Evolutionary conservation across 1,140 invertebrate species (phyloP), one percentile per base, ranked within the genome.

Genomic region (Drosophila saltans): DNA sequence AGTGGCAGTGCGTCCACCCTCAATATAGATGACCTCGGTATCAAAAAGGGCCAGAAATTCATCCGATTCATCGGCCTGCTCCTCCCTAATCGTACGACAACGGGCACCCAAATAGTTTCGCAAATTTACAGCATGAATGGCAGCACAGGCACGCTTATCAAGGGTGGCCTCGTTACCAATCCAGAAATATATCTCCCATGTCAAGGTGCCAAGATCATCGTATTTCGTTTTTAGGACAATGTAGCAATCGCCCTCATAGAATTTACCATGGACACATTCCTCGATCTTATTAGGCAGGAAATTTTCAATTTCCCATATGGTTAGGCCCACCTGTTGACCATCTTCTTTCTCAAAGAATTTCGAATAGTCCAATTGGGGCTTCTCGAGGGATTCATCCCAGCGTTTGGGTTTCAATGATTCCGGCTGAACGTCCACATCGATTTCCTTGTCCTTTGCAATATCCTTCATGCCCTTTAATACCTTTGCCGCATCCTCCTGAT

Each of bases 231-330:
- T 98, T 55, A 99, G 93, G 64, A 99, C 94, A 80, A 99, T 99
- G 91, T 99, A 99, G 93, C 98, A 99, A 93, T 99, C 99, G 11
- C 97, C 99, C 93, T 99, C 98, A 91, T 99, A 99, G 93, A 99
- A 99, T 93, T 99, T 99, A 6, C 99, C 99, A 93, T 99, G 96
- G 0, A 97, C 95, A 9, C 96, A 97, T 94, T 97, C 95, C 69
- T 97, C 96, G 67, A 99, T 96, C 85, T 96, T 96, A 92, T 98
- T 99, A 0, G 99, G 99, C 68, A 99, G 93, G 92, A 99, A 99
- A 92, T 99, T 99, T 93, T 99, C 98, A 70, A 99, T 99, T 94
- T 99, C 98, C 98, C 98, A 99, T 69, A 98, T 96, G 2, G 96
- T 96, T 21, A 99, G 83, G 24, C 97, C 97, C 0, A 96, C 96